phyloP scores from a whole-genome alignment of 2,797 vertebrate genomes.

The Hoplostethus atlanticus region DNA sequence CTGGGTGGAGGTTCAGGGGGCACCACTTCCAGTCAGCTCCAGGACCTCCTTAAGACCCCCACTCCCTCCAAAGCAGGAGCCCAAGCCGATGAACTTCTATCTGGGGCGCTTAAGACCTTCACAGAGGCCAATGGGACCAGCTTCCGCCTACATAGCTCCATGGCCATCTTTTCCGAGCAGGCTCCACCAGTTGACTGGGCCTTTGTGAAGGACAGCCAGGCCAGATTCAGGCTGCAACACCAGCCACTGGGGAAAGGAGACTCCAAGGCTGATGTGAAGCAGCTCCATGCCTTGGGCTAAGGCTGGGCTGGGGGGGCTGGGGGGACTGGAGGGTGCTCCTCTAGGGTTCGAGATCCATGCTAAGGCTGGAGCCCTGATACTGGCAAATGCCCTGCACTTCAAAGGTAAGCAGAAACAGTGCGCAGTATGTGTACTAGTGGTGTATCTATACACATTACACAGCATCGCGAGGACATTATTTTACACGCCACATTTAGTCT shows the following conservation, averaged over 20 bases:
- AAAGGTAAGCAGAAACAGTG: slow-evolving; percentile 71
- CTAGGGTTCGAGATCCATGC: slow-evolving; percentile 55
- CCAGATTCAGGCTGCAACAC: slow-evolving; percentile 65
- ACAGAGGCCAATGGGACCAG: slow-evolving; percentile 61
- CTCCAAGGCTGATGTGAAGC: slow-evolving; percentile 64
- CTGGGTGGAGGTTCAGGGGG: slow-evolving; percentile 62
- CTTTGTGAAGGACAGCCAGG: slow-evolving; percentile 67
- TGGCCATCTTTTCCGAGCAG: slow-evolving; percentile 75
- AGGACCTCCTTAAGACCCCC: slow-evolving; percentile 59
- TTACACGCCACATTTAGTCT: not conserved
- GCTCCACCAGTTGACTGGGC: slow-evolving; percentile 48
- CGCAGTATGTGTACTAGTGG: not conserved
- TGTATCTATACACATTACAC: no score
- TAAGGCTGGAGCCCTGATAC: slow-evolving; percentile 70
- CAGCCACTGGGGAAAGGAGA: slow-evolving; percentile 63
- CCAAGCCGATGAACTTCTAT: slow-evolving; percentile 40
- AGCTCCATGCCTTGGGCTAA: slow-evolving; percentile 68
- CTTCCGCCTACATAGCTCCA: slow-evolving; percentile 65
- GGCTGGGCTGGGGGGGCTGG: slow-evolving; percentile 51
- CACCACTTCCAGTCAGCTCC: slow-evolving; percentile 72
- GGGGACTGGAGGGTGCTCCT: slow-evolving; percentile 50
- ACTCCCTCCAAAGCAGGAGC: slow-evolving; percentile 1
- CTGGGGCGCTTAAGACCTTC: slow-evolving; percentile 56
- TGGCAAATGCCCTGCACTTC: slow-evolving; percentile 69
- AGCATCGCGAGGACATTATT: not conserved